Conservation (phyloP, 2,113 vertebrate species). For the Scopus umbretta region DNA sequence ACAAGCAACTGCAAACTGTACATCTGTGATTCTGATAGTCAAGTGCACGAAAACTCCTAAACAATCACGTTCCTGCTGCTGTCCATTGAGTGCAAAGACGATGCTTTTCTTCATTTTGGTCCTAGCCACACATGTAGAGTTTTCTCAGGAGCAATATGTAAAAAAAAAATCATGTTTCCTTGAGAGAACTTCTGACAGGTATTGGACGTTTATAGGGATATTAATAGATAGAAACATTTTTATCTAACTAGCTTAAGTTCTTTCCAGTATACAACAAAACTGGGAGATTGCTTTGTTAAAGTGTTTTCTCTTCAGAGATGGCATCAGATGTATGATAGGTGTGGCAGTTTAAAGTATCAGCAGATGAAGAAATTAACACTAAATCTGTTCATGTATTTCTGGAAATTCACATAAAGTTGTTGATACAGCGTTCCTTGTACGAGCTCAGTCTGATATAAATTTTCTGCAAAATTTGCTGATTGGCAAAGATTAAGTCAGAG, state of each 20-base stretch:
- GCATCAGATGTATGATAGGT: too few relatives aligned
- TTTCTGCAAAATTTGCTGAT: background rate
- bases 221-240: background rate
- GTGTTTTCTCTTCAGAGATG: background rate
- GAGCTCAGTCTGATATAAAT: background rate
- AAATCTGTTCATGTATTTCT: background rate
- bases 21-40: fast-evolving
- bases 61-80: fast-evolving
- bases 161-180: background rate
- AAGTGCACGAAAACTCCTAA: background rate
- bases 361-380: background rate
- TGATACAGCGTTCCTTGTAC: background rate
- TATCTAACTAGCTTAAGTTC: background rate
- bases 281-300: background rate
- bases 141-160: background rate
- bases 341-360: background rate
- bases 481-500: background rate
- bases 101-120: background rate
- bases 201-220: background rate
- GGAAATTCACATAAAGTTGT: background rate
- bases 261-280: background rate
- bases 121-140: background rate
- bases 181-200: background rate
- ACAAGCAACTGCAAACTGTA: background rate
- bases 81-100: background rate